Evolutionary conservation across 2,113 vertebrate species (phyloP).

Genomic region (Archocentrus centrarchus): DNA sequence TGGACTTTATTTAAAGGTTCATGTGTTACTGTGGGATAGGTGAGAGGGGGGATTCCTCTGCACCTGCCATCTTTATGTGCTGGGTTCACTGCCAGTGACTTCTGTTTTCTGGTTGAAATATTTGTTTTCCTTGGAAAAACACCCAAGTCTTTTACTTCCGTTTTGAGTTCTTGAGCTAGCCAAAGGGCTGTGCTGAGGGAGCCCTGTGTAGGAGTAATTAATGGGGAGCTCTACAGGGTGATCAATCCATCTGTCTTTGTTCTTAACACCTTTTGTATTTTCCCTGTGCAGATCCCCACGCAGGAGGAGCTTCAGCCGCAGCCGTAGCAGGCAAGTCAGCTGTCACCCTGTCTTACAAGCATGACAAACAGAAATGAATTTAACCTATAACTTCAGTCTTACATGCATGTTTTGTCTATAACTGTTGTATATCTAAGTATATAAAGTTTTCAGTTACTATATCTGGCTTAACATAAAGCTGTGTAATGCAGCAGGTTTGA

Average conservation of each 20-base stretch:
- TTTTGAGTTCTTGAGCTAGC: constrained; percentile 36
- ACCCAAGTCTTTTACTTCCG: constrained; percentile 14
- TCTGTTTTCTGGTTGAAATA: constrained; percentile 31
- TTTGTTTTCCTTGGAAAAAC: constrained; percentile 20
- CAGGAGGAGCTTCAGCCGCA: constrained; percentile 97
- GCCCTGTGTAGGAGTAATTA: constrained; percentile 41
- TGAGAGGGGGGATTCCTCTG: neutral
- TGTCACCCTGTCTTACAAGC: neutral
- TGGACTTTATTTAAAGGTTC: neutral
- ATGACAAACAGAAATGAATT: neutral
- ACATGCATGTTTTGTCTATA: neutral
- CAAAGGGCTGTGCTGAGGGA: constrained; percentile 47
- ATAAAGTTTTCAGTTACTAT: no score
- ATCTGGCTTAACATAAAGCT: neutral
- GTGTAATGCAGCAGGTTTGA: neutral
- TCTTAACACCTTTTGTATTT: constrained; percentile 49
- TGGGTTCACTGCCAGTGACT: constrained; percentile 46
- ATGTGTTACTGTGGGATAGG: constrained; percentile 40
- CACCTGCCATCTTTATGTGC: constrained; percentile 51
- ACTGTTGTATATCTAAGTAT: no score
- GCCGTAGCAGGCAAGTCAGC: constrained; percentile 91
- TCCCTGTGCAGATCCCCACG: constrained; percentile 92
- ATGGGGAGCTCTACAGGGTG: constrained; percentile 35
- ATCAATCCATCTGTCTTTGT: neutral
- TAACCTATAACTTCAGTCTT: neutral